Base-by-base conservation (phyloP, 1,140 invertebrate genomes). In the Yoshiicerus persimilis region DNA sequence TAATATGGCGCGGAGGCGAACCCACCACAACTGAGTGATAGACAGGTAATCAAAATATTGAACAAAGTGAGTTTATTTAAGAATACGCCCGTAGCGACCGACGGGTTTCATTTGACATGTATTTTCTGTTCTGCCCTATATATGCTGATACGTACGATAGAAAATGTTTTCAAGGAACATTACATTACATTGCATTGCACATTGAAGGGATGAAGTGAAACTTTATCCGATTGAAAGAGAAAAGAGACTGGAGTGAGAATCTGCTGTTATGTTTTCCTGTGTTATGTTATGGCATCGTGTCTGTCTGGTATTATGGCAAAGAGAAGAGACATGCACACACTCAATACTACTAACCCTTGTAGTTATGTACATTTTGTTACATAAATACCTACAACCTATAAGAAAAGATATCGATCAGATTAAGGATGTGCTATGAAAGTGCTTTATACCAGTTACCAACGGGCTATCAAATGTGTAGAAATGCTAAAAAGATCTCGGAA, bases 381-480 rank as follows among this genome's bases (percentile, higher is more conserved):
- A 56, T 70, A 0, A n/a, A n/a, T n/a, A n/a, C n/a, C n/a, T 5
- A 64, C 66, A 16, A 38, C 13, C 64, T 70, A n/a, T 80, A 70
- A 3, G 27, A 32, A 32, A 20, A 36, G 75, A 80, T 36, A 80
- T 80, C 75, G 75, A 80, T 80, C 75, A 80, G 75, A 80, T 80
- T 80, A 80, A 80, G 13, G 75, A 30, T 38, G n/a, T 34, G 30
- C 1, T 80, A 80, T 80, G 75, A 38, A 80, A 80, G 38, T 80
- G 75, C 20, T 80, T 80, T 80, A 38, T 80, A 80, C 30, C 32
- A 38, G 30, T 38, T 80, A 80, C 13, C 32, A 80, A 80, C 75
- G 34, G 38, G 75, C 75, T 80, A 80, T 80, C 75, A 80, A 80
- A 80, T 80, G 75, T 80, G 75, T 80, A 80, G 75, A 80, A 80